Evolutionary conservation across 2,888 invertebrate genomes (phyloP).

Genomic region (Gonocerus acuteangulatus): DNA sequence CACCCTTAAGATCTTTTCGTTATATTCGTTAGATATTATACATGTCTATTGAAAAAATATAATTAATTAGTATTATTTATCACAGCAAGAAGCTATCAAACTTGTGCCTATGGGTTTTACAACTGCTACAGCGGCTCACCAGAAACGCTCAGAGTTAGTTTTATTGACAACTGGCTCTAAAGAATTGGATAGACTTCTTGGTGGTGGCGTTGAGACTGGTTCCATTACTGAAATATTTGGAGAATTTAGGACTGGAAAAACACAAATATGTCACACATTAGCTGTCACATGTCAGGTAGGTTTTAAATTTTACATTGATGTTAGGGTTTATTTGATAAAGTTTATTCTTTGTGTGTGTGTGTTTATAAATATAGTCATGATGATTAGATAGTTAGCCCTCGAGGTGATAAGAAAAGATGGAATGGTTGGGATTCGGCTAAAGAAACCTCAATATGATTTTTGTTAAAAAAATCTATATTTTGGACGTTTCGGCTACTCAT

Average conservation of each 20-base stretch:
- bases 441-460: no score
- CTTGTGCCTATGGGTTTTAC: slow-evolving; percentile 96
- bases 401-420: no score
- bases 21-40: no score
- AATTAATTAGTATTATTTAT: slow-evolving; percentile 18
- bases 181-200: slow-evolving; percentile 83
- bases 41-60: no score
- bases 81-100: slow-evolving; percentile 74
- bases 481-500: no score
- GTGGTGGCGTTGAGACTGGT: slow-evolving; percentile 96
- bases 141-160: slow-evolving; percentile 90
- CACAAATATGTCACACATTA: slow-evolving; percentile 91
- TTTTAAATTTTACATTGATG: background rate
- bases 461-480: no score
- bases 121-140: slow-evolving; percentile 92
- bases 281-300: slow-evolving; percentile 92
- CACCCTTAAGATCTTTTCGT: no score
- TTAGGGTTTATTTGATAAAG: no score
- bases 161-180: slow-evolving; percentile 91
- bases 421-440: no score
- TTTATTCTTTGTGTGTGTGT: no score
- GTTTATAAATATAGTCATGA: no score
- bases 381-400: no score
- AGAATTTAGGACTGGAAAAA: slow-evolving; percentile 95
- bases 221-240: slow-evolving; percentile 98